Conservation (phyloP, 2,113 vertebrate genomes). For the Ondatra zibethicus region DNA sequence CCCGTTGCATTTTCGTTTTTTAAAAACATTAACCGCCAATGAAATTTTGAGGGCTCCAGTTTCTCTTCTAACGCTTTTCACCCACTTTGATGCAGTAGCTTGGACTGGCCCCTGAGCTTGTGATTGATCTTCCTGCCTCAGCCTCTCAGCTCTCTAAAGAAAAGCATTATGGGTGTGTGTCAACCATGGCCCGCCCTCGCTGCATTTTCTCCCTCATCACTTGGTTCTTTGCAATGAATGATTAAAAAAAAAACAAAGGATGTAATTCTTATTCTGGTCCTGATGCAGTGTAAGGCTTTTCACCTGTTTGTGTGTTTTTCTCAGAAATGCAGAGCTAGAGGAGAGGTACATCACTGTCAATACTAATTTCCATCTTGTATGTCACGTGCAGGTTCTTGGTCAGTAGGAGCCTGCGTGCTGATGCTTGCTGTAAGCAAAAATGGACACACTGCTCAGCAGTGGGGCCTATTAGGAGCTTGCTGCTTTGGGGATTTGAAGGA, state of each 20-base stretch:
- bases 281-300: neutral
- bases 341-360: neutral
- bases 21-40: neutral
- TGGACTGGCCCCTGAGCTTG: neutral
- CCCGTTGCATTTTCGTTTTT: neutral
- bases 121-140: neutral
- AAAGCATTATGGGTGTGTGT: too few relatives aligned
- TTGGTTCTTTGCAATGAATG: neutral
- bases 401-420: neutral
- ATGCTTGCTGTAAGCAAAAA: neutral
- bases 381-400: rapidly evolving
- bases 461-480: neutral
- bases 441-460: neutral
- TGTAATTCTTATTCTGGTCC: neutral
- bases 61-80: neutral
- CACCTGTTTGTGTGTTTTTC: neutral
- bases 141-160: too few relatives aligned
- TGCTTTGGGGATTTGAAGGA: conserved; percentile 12
- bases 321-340: neutral
- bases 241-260: neutral
- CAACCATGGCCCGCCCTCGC: too few relatives aligned
- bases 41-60: neutral
- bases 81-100: neutral
- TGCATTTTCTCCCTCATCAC: neutral
- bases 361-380: too few relatives aligned